Evolutionary conservation across 2,888 invertebrate species (phyloP).

Genomic region (Pristionchus arcanus): DNA sequence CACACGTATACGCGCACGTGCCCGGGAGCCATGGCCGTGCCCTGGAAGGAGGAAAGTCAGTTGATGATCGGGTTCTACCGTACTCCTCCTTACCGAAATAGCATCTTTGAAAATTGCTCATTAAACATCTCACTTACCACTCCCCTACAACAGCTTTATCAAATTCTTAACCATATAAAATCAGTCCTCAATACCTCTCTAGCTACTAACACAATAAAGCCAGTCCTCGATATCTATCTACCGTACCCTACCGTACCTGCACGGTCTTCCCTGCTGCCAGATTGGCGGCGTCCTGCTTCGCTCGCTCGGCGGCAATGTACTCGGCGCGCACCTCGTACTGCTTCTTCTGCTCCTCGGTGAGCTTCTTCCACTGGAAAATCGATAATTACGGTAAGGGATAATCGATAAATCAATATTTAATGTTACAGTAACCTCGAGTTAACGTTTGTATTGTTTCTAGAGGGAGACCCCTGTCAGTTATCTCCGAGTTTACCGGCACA

Average conservation of each 20-base stretch:
- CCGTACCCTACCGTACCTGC: slow-evolving; percentile 25
- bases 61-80: neutral
- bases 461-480: no score
- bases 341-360: slow-evolving; percentile 91
- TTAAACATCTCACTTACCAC: no score
- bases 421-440: no score
- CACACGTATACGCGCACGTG: slow-evolving; percentile 78
- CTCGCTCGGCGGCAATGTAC: slow-evolving; percentile 85
- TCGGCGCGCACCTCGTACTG: slow-evolving; percentile 95
- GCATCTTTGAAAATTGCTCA: no score
- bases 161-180: no score
- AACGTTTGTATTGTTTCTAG: no score
- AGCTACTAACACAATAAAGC: no score
- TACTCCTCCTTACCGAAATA: neutral
- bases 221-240: slow-evolving; percentile 56
- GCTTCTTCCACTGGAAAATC: slow-evolving; percentile 90
- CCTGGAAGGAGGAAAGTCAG: neutral
- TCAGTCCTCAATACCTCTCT: no score
- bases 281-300: slow-evolving; percentile 72
- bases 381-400: neutral
- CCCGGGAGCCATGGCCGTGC: slow-evolving; percentile 68
- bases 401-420: no score
- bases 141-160: no score
- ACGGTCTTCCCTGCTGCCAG: slow-evolving; percentile 53
- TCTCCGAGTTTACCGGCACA: no score